Conservation (phyloP, 2,888 invertebrate species). For the Machimus rusticus region DNA sequence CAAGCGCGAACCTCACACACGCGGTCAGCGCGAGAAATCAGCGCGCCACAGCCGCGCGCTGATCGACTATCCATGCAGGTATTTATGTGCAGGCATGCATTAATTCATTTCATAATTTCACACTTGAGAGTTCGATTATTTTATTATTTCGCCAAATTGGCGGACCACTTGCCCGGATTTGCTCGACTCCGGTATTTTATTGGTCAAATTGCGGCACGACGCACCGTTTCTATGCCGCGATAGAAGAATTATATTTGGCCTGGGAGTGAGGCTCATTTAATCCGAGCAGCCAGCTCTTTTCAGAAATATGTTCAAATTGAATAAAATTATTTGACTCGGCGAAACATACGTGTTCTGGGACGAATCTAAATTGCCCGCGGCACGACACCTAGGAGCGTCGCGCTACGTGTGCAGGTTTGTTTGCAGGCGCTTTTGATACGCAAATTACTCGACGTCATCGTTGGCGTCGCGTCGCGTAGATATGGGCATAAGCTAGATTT, state of each 20-base stretch:
- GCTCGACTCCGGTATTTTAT: not conserved
- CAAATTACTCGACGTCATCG: not conserved
- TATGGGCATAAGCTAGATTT: not conserved
- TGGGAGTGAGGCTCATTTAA: not conserved
- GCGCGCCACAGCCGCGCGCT: not conserved
- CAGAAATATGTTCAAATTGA: not conserved
- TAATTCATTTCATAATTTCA: constrained; percentile 33
- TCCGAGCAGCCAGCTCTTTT: not conserved
- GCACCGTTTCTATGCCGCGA: not conserved
- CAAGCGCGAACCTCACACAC: not conserved
- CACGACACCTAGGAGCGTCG: not conserved
- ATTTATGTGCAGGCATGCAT: constrained; percentile 13
- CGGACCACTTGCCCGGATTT: constrained; percentile 19
- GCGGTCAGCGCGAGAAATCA: not conserved
- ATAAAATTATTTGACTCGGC: not conserved
- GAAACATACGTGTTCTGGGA: not conserved
- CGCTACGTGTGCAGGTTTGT: not conserved
- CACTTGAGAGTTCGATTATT: constrained; percentile 31
- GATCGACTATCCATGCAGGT: not conserved
- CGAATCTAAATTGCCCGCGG: not conserved
- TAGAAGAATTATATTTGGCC: not conserved
- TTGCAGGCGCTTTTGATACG: not conserved
- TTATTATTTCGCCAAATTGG: constrained; percentile 31
- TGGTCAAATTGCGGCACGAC: not conserved
- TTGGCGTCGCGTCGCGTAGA: not conserved